Conservation (phyloP, 2,888 invertebrate genomes). For the Furcula furcula region DNA sequence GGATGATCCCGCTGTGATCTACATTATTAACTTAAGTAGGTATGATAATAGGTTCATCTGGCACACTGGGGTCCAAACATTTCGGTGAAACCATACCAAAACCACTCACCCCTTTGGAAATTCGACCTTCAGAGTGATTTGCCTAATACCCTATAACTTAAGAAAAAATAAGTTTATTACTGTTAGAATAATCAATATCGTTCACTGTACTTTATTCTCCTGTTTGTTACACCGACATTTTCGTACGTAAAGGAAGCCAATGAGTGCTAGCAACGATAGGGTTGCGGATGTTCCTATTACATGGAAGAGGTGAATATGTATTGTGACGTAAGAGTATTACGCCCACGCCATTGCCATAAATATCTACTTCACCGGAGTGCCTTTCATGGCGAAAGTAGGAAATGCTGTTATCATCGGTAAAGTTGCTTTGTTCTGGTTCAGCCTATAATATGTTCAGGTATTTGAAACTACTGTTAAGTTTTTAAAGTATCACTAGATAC, state of each 20-base stretch:
- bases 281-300: neutral
- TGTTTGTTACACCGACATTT: neutral
- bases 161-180: too few relatives aligned
- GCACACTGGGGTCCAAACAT: too few relatives aligned
- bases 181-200: too few relatives aligned
- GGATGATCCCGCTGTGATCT: too few relatives aligned
- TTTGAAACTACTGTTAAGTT: neutral
- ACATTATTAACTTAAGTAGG: too few relatives aligned
- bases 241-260: neutral
- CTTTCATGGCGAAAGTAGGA: neutral
- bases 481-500: too few relatives aligned
- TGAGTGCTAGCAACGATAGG: neutral
- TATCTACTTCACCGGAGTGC: slow-evolving; percentile 1
- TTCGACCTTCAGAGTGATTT: too few relatives aligned
- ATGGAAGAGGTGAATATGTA: neutral
- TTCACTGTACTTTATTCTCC: too few relatives aligned
- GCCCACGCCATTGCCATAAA: slow-evolving; percentile 2
- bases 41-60: too few relatives aligned
- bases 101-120: too few relatives aligned
- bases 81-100: too few relatives aligned
- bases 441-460: neutral
- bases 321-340: slow-evolving; percentile 1
- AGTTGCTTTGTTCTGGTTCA: neutral
- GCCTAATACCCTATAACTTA: too few relatives aligned
- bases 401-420: slow-evolving; percentile 1